Evolutionary conservation across 2,113 vertebrate species (phyloP).

Genomic region (Atlantisia rogersi): DNA sequence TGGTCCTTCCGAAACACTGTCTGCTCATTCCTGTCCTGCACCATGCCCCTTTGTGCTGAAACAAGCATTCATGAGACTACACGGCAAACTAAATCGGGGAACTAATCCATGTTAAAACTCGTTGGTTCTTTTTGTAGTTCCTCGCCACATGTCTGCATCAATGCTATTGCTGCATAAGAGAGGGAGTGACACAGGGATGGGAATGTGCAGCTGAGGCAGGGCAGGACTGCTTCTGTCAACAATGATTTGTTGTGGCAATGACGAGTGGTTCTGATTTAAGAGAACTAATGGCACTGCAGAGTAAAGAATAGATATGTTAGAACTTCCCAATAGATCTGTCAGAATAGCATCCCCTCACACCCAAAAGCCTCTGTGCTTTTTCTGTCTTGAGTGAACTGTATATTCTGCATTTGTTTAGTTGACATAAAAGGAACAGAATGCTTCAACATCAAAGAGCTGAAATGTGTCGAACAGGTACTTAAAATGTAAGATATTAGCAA

Average conservation of each 20-base stretch:
- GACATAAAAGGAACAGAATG: not conserved
- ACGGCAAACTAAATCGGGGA: not conserved
- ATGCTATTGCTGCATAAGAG: not conserved
- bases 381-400: not conserved
- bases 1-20: not conserved
- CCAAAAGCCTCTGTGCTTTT: not conserved
- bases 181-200: not conserved
- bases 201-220: not conserved
- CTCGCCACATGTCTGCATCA: constrained; percentile 7
- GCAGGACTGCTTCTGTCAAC: not conserved
- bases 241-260: not conserved
- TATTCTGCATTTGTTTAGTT: not conserved
- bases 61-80: not conserved
- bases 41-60: constrained; percentile 9
- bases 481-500: not conserved
- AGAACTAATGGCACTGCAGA: not conserved
- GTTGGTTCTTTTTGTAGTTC: constrained; percentile 21
- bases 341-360: not conserved
- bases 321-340: not conserved
- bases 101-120: constrained; percentile 36
- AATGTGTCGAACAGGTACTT: not conserved
- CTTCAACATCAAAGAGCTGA: not conserved
- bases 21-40: not conserved
- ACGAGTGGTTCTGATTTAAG: not conserved
- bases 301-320: not conserved